A percentile compares a stretch with the other conserved stretches of the same genome.
These are phyloP conservation scores for Platysteira castanea DNA, from an alignment of 2,113 vertebrate species.

Conservation along the genomic window DNA sequence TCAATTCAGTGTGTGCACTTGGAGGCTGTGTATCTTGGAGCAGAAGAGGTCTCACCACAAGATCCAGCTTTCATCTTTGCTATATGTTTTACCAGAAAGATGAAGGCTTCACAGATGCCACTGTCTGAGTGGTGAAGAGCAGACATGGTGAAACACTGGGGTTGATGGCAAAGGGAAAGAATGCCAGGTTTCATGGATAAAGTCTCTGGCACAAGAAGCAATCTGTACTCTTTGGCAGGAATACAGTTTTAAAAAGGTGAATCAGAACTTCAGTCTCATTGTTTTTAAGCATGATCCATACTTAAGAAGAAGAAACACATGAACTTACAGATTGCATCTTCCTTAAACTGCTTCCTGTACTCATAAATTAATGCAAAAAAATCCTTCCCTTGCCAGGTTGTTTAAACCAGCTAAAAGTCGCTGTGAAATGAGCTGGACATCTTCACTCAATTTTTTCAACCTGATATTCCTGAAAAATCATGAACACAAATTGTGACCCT, in stretches of 20 bases:
- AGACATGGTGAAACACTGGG: background rate
- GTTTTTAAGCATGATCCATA: background rate
- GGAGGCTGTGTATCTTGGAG: background rate
- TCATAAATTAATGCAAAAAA: background rate
- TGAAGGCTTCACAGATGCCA: background rate
- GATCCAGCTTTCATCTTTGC: background rate
- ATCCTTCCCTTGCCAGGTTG: background rate
- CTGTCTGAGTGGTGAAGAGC: rapidly evolving
- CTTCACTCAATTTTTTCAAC: background rate
- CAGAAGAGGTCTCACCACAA: background rate
- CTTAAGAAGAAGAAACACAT: conserved; percentile 19
- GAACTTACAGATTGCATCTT: conserved; percentile 21
- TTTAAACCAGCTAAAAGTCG: background rate
- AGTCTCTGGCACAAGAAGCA: background rate
- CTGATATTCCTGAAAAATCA: background rate
- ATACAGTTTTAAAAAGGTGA: background rate
- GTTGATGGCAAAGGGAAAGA: background rate
- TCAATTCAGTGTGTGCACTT: background rate
- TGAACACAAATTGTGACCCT: background rate
- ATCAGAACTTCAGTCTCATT: background rate
- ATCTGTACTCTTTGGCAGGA: background rate
- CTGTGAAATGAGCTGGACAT: background rate
- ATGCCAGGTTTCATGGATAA: background rate
- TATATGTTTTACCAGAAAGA: background rate
- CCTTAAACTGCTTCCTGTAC: conserved; percentile 15